A percentile compares a stretch with the other conserved stretches of the same genome.
Evolutionary conservation across 2,797 vertebrate species (phyloP).

Genomic region (Neomorphus geoffroyi): DNA sequence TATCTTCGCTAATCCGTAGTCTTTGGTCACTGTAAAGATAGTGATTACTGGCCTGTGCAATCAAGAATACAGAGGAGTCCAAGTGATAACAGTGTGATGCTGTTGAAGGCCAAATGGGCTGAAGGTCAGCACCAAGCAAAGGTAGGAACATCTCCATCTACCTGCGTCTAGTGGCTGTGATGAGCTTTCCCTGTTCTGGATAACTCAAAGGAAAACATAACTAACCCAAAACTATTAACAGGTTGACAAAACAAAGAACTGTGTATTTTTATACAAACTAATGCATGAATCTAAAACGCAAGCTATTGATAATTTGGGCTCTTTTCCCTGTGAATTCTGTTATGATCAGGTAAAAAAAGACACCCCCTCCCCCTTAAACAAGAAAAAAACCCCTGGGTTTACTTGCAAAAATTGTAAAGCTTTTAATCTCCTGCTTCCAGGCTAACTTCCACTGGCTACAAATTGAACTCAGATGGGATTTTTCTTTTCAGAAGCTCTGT

Average conservation of each 20-base stretch:
- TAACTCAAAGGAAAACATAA: background rate
- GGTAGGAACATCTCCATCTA: background rate
- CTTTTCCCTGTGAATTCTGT: background rate
- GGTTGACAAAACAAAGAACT: background rate
- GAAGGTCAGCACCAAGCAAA: rapidly evolving
- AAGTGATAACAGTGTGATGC: background rate
- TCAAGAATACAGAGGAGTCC: background rate
- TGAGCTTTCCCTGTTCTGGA: background rate
- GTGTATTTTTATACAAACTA: background rate
- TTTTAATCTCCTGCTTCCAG: background rate
- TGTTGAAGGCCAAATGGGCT: background rate
- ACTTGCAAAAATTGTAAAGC: background rate
- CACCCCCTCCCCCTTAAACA: background rate
- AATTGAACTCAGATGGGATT: background rate
- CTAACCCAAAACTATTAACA: background rate
- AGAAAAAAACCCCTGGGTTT: background rate
- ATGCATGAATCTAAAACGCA: background rate
- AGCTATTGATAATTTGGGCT: background rate
- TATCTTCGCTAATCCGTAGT: background rate
- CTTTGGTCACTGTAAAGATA: background rate
- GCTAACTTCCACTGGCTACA: background rate
- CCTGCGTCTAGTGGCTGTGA: background rate
- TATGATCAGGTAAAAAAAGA: background rate
- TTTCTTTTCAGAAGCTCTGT: background rate
- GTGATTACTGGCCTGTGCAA: background rate